Evolutionary conservation across 1,140 invertebrate species (phyloP).

Genomic region (Drosophila saltans): DNA sequence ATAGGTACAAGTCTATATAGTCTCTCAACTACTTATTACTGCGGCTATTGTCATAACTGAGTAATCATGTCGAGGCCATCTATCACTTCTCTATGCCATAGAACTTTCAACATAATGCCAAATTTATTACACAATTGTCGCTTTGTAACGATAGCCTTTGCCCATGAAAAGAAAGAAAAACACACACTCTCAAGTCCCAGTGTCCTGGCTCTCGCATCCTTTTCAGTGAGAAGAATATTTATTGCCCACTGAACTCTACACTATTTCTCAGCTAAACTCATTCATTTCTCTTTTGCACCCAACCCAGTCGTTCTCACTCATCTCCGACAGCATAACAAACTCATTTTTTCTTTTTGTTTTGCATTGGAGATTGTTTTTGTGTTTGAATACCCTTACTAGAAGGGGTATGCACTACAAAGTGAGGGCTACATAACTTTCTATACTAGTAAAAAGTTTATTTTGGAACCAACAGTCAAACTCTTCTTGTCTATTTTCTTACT

Average conservation of each 20-base stretch:
- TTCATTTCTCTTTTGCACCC: conserved; percentile 50
- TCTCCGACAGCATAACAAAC: conserved; percentile 4
- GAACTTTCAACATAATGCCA: conserved; percentile 5
- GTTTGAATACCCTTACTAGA: too few species aligned
- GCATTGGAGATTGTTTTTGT: not conserved
- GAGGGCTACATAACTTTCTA: too few species aligned
- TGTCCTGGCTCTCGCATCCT: not conserved
- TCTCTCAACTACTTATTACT: not conserved
- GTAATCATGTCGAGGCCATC: conserved; percentile 3
- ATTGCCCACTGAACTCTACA: conserved; percentile 50
- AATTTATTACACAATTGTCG: conserved; percentile 13
- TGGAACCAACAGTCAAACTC: too few species aligned
- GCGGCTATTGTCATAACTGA: not conserved
- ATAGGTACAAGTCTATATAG: too few species aligned
- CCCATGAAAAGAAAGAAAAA: conserved; percentile 9
- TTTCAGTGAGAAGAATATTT: conserved; percentile 52
- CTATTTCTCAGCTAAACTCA: conserved; percentile 47
- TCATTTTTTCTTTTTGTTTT: conserved; percentile 33
- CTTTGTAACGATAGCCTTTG: not conserved
- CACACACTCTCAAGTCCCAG: conserved; percentile 1
- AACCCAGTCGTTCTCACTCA: conserved; percentile 16
- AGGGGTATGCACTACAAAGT: too few species aligned
- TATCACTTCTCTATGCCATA: not conserved
- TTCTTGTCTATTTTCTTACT: too few species aligned
- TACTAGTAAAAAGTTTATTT: too few species aligned